Base-by-base conservation (phyloP, 2,888 invertebrate species). In the Sphaerophoria rueppellii region DNA sequence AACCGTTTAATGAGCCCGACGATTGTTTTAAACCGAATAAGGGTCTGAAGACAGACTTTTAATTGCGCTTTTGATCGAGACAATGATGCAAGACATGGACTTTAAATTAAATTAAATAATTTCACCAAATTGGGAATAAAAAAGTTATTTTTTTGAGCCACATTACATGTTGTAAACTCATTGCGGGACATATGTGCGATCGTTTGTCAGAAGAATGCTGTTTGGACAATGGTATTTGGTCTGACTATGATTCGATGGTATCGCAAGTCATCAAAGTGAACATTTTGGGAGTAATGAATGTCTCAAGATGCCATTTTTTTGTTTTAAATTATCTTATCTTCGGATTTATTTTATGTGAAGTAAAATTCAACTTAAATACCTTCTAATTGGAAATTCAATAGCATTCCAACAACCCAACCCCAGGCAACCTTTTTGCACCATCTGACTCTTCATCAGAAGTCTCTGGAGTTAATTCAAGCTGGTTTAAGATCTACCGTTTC, bases 11-110 rank as follows among this genome's bases (percentile, higher is more conserved):
- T 72, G 78, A 57, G 46, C 65, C 9, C 40, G 7, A 9, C 32
- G 35, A 73, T 73, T 74, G 67, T 69, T 63, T 48, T 34, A 24
- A 16, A 43, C 79, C 80, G 55, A 80, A 80, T 69, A 80, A 80
- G 80, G 80, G 61, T 61, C 24, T 70, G 54, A 16, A 46, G 61
- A n/a, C 48, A 48, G 16, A 55, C 16, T 54, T 61, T 35, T 60
- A 37, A 58, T 58, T 60, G 72, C 73, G 55, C 69, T 57, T 61
- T 55, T 54, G 6, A 11, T 43, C 12, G 37, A 32, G 34, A 16
- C 6, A 43, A 55, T 55, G 32, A 34, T 55, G 55, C 12, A 55
- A 55, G 55, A 55, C 55, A 55, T 24, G 24, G 24, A 24, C 2
- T 24, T 24, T 24, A 24, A 24, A 24, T 24, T 24, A 24, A 24